Conservation (phyloP, 2,888 invertebrate species). For the Cheilosia soror region DNA sequence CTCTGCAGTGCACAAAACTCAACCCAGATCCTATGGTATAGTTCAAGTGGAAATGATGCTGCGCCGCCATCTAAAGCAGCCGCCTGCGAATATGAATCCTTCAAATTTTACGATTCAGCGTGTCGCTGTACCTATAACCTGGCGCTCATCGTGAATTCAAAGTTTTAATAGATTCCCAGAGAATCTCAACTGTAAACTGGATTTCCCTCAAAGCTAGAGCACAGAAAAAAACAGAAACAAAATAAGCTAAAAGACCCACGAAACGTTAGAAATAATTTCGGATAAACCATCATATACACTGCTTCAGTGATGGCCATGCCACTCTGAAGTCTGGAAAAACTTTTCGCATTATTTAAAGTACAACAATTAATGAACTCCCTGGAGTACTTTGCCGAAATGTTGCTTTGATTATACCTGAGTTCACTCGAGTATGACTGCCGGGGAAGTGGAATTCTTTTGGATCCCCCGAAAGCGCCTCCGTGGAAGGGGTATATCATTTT, state of each 20-base stretch:
- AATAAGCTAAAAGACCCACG: background rate
- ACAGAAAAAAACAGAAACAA: too few relatives aligned
- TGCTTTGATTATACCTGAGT: slow-evolving; percentile 54
- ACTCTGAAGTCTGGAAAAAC: slow-evolving; percentile 6
- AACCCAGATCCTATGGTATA: slow-evolving; percentile 6
- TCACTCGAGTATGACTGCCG: slow-evolving; percentile 8
- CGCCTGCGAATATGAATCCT: slow-evolving; percentile 57
- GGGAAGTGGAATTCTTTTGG: background rate
- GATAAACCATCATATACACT: slow-evolving; percentile 18
- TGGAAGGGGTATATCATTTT: slow-evolving; percentile 8
- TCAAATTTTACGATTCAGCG: slow-evolving; percentile 54
- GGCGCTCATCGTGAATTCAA: slow-evolving; percentile 12
- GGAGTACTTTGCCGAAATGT: slow-evolving; percentile 20
- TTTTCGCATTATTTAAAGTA: slow-evolving; percentile 61
- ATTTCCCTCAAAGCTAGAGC: background rate
- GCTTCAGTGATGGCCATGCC: background rate
- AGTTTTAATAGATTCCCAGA: slow-evolving; percentile 54
- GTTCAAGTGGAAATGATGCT: slow-evolving; percentile 21
- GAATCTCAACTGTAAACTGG: slow-evolving; percentile 41
- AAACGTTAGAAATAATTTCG: slow-evolving; percentile 37
- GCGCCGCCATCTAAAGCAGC: slow-evolving; percentile 16
- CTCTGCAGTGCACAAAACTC: background rate
- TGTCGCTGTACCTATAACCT: slow-evolving; percentile 22
- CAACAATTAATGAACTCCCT: slow-evolving; percentile 60
- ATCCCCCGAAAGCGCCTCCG: background rate